Evolutionary conservation across 2,888 invertebrate genomes (phyloP).

Genomic region (Pseudolycoriella hygida): DNA sequence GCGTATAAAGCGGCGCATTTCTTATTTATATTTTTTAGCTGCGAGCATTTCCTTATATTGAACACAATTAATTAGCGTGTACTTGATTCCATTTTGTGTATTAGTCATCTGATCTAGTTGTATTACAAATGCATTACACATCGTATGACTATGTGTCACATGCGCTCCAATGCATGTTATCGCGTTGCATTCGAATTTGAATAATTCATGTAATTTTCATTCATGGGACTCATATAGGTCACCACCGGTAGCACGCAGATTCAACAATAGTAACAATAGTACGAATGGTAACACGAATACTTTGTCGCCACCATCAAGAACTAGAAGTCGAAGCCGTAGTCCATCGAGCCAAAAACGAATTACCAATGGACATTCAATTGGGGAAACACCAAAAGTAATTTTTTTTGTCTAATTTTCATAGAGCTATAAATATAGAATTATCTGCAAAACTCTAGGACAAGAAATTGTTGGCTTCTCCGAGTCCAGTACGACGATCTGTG

Average conservation of each 20-base stretch:
- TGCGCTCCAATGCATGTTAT: too few species aligned
- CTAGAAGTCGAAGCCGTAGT: slow-evolving; percentile 31
- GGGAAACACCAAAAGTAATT: background rate
- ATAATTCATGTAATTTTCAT: too few species aligned
- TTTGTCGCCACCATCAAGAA: slow-evolving; percentile 12
- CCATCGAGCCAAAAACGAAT: slow-evolving; percentile 30
- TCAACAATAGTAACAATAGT: too few species aligned
- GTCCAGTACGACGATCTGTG: slow-evolving; percentile 23
- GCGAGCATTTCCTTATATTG: background rate
- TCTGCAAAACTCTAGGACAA: slow-evolving; percentile 6
- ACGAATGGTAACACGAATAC: slow-evolving; percentile 11
- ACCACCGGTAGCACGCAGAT: slow-evolving; percentile 25
- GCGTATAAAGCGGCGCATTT: background rate
- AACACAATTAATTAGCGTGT: background rate
- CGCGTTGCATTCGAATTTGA: too few species aligned
- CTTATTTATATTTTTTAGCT: background rate
- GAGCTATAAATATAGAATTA: background rate
- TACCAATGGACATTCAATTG: background rate
- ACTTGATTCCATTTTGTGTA: too few species aligned
- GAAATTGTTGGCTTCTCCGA: slow-evolving; percentile 15
- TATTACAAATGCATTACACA: too few species aligned
- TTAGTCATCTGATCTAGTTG: too few species aligned
- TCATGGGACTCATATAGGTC: slow-evolving; percentile 22
- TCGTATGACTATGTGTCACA: too few species aligned
- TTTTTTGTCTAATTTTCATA: background rate